Conservation (phyloP, 2,113 vertebrate species). For the Cervus canadensis region DNA sequence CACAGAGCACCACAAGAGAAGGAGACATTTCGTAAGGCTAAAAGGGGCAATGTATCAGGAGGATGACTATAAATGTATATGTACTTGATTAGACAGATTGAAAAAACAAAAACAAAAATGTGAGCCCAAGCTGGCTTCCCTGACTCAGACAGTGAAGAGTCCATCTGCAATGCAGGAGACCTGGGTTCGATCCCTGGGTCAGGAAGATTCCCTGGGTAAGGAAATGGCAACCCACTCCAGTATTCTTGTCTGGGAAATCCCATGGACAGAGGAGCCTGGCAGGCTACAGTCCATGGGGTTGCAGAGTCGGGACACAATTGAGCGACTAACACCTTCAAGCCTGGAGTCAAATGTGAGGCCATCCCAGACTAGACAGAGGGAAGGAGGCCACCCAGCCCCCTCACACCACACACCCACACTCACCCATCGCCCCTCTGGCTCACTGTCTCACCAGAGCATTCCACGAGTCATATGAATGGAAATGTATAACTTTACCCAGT, state of each 20-base stretch:
- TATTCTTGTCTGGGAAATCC: background rate
- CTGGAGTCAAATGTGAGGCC: background rate
- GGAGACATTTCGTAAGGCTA: background rate
- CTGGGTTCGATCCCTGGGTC: background rate
- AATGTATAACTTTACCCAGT: background rate
- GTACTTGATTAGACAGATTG: background rate
- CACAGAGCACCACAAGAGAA: background rate
- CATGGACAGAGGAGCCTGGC: background rate
- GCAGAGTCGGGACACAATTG: background rate
- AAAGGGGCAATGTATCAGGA: background rate
- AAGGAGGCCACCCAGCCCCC: background rate
- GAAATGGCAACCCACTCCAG: background rate
- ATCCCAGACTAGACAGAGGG: background rate
- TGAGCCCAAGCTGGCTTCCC: background rate
- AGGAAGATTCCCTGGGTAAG: background rate
- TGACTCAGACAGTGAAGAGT: background rate
- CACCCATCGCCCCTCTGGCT: accelerated
- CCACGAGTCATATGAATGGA: accelerated
- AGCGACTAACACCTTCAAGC: background rate
- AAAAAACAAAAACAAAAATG: background rate
- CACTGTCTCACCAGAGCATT: background rate
- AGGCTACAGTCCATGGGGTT: background rate
- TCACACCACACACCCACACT: background rate
- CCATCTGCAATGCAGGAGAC: background rate
- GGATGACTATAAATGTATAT: background rate